Percentiles rank a stretch among this genome's conserved stretches.
phyloP scores from a whole-genome alignment of 2,888 invertebrate species.

The Ichneumoninae sp. region DNA sequence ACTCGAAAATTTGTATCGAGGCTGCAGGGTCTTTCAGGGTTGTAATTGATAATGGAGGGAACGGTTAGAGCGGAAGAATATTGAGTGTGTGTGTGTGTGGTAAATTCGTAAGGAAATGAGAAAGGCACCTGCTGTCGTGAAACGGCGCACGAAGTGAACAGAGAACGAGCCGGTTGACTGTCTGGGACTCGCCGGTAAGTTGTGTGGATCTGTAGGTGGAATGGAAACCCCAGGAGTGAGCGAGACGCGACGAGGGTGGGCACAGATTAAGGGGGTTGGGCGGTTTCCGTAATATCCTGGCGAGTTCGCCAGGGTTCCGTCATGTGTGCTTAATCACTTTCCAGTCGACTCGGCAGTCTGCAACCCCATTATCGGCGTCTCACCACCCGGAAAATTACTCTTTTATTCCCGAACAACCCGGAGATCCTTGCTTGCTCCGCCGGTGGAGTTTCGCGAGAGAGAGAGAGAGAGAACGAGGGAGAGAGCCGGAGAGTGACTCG shows the following conservation, averaged over 20 bases:
- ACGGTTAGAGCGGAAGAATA: constrained; percentile 25
- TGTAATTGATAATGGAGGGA: constrained; percentile 41
- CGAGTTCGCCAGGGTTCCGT: constrained; percentile 81
- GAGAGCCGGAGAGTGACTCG: constrained; percentile 25
- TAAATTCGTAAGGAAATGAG: constrained; percentile 51
- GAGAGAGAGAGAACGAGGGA: constrained; percentile 1
- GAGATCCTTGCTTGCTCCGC: constrained; percentile 56
- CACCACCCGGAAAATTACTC: constrained; percentile 84
- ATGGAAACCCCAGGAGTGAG: constrained; percentile 49
- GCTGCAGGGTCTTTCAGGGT: constrained; percentile 1
- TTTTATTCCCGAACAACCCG: constrained; percentile 83
- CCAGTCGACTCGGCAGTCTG: constrained; percentile 84
- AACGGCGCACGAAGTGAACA: constrained; percentile 20
- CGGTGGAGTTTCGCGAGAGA: constrained; percentile 42
- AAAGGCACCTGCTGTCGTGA: constrained; percentile 47
- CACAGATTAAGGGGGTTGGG: constrained; percentile 56
- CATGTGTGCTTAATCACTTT: constrained; percentile 84
- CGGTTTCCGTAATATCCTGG: constrained; percentile 81
- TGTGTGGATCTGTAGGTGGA: constrained; percentile 40
- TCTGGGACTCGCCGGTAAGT: constrained; percentile 48
- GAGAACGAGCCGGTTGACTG: constrained; percentile 25
- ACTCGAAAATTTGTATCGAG: constrained; percentile 9
- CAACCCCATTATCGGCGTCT: constrained; percentile 83
- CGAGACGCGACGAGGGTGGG: constrained; percentile 48
- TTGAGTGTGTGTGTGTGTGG: constrained; percentile 42